Base-by-base conservation (phyloP, 2,888 invertebrate species). In the Nemurella pictetii region DNA sequence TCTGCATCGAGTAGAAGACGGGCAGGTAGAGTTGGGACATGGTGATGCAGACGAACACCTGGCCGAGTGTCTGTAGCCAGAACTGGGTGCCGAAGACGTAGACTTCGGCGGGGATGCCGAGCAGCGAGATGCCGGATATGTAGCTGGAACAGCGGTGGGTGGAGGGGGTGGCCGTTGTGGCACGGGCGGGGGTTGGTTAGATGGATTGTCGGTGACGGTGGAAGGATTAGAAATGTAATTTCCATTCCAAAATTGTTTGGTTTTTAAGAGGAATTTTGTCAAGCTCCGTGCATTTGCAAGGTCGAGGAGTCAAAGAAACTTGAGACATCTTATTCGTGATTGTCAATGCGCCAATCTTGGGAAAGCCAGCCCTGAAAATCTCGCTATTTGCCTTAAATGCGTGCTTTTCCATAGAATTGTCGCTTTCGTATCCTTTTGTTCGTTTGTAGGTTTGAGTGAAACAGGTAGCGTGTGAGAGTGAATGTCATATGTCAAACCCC, bases 21-120 rank as follows among this genome's bases (percentile, higher is more conserved):
- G 95, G 95, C 86, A 95, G 91, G 88, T 94, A 95, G 27, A 94
- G 92, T 84, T 92, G 87, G 20, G 93, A 93, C 90, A 95, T 94
- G 0, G 94, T 93, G 29, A 95, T 87, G 4, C 94, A 94, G 27
- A 95, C 94, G 30, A 94, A 91, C 89, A 92, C 92, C 90, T 95
- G 94, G 0, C 94, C 93, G 28, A 93, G 89, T 0, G 94, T 91
- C 84, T 94, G 91, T 88, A 93, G 92, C 94, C 94, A 95, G 83
- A 94, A 92, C 89, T 95, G 95, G 0, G 95, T 95, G 0, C 95
- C 95, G 88, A 94, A 95, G 0, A 94, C 94, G 88, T 95, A 95
- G 92, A 95, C 94, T 90, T 95, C 95, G 0, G 95, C 94, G 0
- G 95, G 95, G 28, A 95, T 90, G 20, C 95, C 95, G 86, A 95